These are phyloP conservation scores for Excalfactoria chinensis DNA, from an alignment of 2,113 vertebrate genomes.

Conservation along the genomic window DNA sequence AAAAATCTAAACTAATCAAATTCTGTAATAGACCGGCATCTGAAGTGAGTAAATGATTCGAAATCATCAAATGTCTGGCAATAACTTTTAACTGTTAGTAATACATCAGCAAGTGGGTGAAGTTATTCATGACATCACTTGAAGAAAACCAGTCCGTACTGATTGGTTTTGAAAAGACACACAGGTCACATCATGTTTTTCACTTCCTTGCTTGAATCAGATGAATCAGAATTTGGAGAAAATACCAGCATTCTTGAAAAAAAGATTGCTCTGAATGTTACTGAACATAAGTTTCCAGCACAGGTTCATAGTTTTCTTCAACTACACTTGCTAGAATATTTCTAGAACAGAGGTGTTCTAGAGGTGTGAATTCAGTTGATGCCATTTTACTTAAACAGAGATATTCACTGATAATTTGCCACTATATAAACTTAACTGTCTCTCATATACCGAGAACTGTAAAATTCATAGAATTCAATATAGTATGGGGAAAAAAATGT, in stretches of 20 bases:
- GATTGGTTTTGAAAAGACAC: slow-evolving; percentile 38
- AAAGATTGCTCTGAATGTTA: not conserved
- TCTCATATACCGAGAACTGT: not conserved
- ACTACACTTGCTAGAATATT: not conserved
- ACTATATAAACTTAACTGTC: not conserved
- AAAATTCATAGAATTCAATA: not conserved
- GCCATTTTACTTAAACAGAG: slow-evolving; percentile 2
- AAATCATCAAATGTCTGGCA: slow-evolving; percentile 41
- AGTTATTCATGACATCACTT: not conserved
- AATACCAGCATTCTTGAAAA: not conserved
- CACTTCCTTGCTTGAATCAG: slow-evolving; percentile 16
- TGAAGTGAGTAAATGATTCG: slow-evolving; percentile 24
- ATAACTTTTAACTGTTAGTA: slow-evolving; percentile 59
- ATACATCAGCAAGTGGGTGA: slow-evolving; percentile 26
- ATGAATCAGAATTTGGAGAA: slow-evolving; percentile 14
- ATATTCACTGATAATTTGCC: not conserved
- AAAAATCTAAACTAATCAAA: not conserved
- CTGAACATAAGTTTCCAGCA: not conserved
- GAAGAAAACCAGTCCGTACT: not conserved
- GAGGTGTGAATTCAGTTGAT: not conserved
- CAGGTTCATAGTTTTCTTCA: not conserved
- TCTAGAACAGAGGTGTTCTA: slow-evolving; percentile 7
- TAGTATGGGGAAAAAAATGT: not conserved
- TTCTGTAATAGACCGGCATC: slow-evolving; percentile 13
- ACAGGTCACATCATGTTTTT: not conserved